phyloP scores from a whole-genome alignment of 2,797 vertebrate species.

The Podarcis siculus region DNA sequence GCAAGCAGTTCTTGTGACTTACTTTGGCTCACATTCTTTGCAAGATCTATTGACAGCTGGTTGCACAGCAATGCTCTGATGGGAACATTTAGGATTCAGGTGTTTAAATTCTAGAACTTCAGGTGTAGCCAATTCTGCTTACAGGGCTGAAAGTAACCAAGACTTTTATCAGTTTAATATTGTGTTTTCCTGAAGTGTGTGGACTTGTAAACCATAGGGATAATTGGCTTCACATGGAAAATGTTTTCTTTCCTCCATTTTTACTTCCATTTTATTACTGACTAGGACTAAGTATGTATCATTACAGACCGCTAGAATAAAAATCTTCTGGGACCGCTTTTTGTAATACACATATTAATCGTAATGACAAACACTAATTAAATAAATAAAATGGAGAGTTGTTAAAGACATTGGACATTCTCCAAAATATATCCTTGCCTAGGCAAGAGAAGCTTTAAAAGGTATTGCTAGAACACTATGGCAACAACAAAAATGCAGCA shows the following conservation, averaged over 20 bases:
- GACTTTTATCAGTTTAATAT: neutral
- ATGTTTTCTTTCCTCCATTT: neutral
- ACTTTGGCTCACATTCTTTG: conserved; percentile 11
- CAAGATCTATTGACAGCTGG: neutral
- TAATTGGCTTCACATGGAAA: neutral
- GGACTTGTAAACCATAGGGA: neutral
- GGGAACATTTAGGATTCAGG: neutral
- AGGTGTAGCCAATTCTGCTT: neutral
- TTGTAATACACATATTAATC: too few species aligned
- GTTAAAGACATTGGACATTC: neutral
- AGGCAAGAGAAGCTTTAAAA: neutral
- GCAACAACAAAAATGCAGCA: neutral
- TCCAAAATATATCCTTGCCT: neutral
- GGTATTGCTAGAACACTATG: neutral
- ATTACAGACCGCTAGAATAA: too few species aligned
- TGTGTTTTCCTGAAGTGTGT: neutral
- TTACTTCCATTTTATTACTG: too few species aligned
- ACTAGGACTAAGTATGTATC: too few species aligned
- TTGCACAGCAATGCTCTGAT: neutral
- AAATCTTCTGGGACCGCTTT: too few species aligned
- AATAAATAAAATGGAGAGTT: too few species aligned
- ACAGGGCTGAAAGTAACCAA: neutral
- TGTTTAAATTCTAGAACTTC: neutral
- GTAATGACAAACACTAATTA: too few species aligned
- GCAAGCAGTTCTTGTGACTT: accelerated